Base-by-base conservation (phyloP, 1,140 invertebrate species). In the Lepidostoma basale region DNA sequence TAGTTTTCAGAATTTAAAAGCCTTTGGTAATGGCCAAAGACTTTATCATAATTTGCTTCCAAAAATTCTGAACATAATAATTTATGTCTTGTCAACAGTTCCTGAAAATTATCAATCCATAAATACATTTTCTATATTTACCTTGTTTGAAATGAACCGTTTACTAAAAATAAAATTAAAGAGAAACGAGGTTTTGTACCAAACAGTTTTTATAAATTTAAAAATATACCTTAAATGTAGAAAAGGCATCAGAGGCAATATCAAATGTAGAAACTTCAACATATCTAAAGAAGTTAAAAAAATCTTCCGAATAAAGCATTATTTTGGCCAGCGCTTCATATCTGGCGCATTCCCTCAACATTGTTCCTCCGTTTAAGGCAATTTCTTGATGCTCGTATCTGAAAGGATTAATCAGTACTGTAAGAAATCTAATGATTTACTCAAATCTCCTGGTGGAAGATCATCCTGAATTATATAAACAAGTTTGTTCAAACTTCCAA, bases 251-350 rank as follows among this genome's bases (percentile, higher is more conserved):
- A 72, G 97, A 99, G 78, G 98, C 98, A 78, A 99, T 99, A 87
- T 99, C 98, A 88, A 99, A 99, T 65, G 97, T 98, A 63, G 97
- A 98, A 67, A 98, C 94, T 88, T 99, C 98, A 76, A 99, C 98
- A 84, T 99, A 99, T 84, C 92, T 91, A 85, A 99, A 99, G 86
- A 99, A 99, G 84, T 98, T 96, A 82, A 98, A 99, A 88, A 99
- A 99, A 79, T 98, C 95, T 75, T 97, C 94, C 59, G 95, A 96
- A 82, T 97, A 91, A 68, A 99, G 88, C 89, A 99, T 96, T 64
- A 99, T 97, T 86, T 99, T 98, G 60, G 97, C 97, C 76, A 99
- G 82, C 45, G 95, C 95, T 83, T 99, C 97, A 77, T 98, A 97
- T 77, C 98, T 87, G 70, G 96, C 95, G 86, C 97, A 99, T 81